phyloP scores from a whole-genome alignment of 2,797 vertebrate species.

The Tapirus indicus region DNA sequence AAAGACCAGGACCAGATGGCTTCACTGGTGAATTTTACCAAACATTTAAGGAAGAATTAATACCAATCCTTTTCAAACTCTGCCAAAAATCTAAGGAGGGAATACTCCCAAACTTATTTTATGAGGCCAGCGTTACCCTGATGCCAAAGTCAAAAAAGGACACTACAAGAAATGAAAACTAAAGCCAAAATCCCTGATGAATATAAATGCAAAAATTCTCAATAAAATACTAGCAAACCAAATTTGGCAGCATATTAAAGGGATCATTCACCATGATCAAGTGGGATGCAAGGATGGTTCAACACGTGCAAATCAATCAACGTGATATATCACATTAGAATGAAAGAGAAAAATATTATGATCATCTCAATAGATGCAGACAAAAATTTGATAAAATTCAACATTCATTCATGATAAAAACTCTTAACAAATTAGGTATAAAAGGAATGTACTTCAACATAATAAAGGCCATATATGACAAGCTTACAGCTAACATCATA shows the following conservation, averaged over 20 bases:
- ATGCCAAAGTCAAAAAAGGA: background rate
- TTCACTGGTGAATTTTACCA: background rate
- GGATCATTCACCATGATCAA: background rate
- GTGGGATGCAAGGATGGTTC: background rate
- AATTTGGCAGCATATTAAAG: background rate
- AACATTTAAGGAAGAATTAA: background rate
- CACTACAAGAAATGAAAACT: background rate
- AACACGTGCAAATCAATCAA: background rate
- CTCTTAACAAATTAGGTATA: background rate
- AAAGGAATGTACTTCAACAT: background rate
- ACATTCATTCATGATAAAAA: background rate
- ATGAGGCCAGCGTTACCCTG: background rate
- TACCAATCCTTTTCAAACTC: background rate
- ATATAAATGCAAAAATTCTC: background rate
- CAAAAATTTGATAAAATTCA: background rate
- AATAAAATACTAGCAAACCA: background rate
- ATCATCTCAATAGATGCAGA: background rate
- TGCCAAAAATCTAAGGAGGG: background rate
- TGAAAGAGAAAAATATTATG: background rate
- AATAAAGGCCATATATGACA: background rate
- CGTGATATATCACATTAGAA: background rate
- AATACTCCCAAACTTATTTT: background rate
- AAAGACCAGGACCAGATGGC: background rate
- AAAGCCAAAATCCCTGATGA: background rate
- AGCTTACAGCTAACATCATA: background rate